phyloP scores from a whole-genome alignment of 1,140 invertebrate species.

The Eulimnadia texana region DNA sequence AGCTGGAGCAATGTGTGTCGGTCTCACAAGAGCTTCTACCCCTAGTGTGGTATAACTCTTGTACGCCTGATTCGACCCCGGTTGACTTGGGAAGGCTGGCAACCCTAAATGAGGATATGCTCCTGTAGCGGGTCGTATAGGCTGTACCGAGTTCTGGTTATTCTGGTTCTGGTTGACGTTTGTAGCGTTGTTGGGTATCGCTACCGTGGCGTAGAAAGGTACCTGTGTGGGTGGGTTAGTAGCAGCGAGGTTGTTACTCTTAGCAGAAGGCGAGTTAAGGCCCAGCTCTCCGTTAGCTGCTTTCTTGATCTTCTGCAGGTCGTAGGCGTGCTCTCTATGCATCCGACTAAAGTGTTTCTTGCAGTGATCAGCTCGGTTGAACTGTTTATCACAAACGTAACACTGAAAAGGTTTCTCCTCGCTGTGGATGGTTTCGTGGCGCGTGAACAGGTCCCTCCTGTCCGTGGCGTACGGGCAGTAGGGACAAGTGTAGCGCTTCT shows the following conservation, averaged over 20 bases:
- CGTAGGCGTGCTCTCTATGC: conserved; percentile 54
- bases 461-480: conserved; percentile 82
- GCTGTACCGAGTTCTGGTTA: background rate
- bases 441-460: conserved; percentile 78
- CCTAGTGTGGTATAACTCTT: conserved; percentile 16
- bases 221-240: conserved; percentile 14
- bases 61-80: conserved; percentile 7
- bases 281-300: conserved; percentile 14
- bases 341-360: conserved; percentile 77
- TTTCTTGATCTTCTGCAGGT: conserved; percentile 58
- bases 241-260: conserved; percentile 10
- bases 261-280: conserved; percentile 14
- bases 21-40: conserved; percentile 13
- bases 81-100: conserved; percentile 14
- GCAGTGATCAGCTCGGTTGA: conserved; percentile 82
- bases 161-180: conserved; percentile 24
- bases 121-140: background rate
- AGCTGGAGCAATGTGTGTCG: conserved; percentile 5
- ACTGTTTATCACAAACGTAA: conserved; percentile 78
- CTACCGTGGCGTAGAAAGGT: conserved; percentile 13
- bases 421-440: conserved; percentile 90
- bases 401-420: conserved; percentile 87
- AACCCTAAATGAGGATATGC: conserved; percentile 6
- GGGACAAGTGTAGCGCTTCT: conserved; percentile 65
- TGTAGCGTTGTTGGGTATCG: conserved; percentile 28